phyloP scores from a whole-genome alignment of 2,888 invertebrate genomes.

The Drosophila nigritarsus region DNA sequence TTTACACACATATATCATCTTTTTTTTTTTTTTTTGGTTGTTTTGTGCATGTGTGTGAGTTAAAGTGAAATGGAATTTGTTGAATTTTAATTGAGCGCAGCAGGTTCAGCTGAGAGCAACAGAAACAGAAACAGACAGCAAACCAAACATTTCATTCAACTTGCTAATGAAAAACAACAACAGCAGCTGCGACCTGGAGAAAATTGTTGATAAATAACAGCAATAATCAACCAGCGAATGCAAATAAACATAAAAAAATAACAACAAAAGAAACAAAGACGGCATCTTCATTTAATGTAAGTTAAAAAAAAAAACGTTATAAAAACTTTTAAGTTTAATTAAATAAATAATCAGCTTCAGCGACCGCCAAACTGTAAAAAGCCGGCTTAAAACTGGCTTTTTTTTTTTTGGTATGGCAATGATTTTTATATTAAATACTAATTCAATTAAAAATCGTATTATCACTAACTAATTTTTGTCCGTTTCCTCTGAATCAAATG shows the following conservation, averaged over 20 bases:
- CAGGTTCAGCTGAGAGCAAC: slow-evolving; percentile 53
- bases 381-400: slow-evolving; percentile 2
- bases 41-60: slow-evolving; percentile 21
- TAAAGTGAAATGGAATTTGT: slow-evolving; percentile 75
- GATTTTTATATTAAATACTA: background rate
- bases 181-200: slow-evolving; percentile 45
- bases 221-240: slow-evolving; percentile 14
- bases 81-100: slow-evolving; percentile 73
- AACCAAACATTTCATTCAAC: slow-evolving; percentile 53
- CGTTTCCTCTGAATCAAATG: background rate
- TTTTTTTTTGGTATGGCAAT: background rate
- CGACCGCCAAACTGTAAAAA: slow-evolving; percentile 28
- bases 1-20: slow-evolving; percentile 9
- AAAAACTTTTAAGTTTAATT: slow-evolving; percentile 15
- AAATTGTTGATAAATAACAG: slow-evolving; percentile 59
- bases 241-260: slow-evolving; percentile 32
- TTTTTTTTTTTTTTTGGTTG: slow-evolving; percentile 19
- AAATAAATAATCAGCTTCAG: slow-evolving; percentile 6
- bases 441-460: background rate
- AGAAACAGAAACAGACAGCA: slow-evolving; percentile 26
- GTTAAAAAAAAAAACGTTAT: slow-evolving; percentile 26
- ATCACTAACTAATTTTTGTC: background rate
- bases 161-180: slow-evolving; percentile 48
- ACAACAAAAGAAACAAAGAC: slow-evolving; percentile 33
- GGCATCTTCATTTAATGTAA: slow-evolving; percentile 40